Percentiles rank a stretch among this genome's conserved stretches.
Conservation (phyloP, 2,888 invertebrate species). For the Callyntrura sp. region DNA sequence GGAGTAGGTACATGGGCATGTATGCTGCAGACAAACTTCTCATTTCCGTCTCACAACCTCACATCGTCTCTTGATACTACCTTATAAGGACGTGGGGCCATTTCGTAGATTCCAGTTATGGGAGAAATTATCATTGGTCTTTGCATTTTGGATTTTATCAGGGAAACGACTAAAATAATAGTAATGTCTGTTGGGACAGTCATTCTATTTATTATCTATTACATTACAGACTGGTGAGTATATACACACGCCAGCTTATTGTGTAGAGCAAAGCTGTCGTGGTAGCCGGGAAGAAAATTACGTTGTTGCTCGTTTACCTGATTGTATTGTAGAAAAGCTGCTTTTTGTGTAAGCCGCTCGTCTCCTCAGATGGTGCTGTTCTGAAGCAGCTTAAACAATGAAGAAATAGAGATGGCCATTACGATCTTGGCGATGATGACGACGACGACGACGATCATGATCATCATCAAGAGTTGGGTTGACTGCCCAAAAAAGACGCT, state of each 20-base stretch:
- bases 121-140: slow-evolving; percentile 49
- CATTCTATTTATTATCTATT: slow-evolving; percentile 56
- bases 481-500: slow-evolving; percentile 56
- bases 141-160: slow-evolving; percentile 45
- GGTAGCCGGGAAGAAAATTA: neutral
- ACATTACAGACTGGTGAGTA: neutral
- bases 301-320: slow-evolving; percentile 21
- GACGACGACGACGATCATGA: slow-evolving; percentile 15
- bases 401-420: slow-evolving; percentile 32
- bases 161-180: slow-evolving; percentile 39
- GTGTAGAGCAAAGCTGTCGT: neutral
- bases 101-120: slow-evolving; percentile 54
- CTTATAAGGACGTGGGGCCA: slow-evolving; percentile 29
- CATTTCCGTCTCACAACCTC: slow-evolving; percentile 72
- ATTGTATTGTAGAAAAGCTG: neutral
- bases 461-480: slow-evolving; percentile 54
- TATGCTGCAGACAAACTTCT: slow-evolving; percentile 54
- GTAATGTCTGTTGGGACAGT: slow-evolving; percentile 38
- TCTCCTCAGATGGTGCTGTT: neutral
- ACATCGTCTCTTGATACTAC: slow-evolving; percentile 10
- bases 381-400: slow-evolving; percentile 14
- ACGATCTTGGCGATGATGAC: slow-evolving; percentile 27
- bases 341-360: neutral
- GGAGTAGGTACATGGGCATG: neutral
- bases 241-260: neutral